These are phyloP conservation scores for Thera britannica DNA, from an alignment of 2,888 invertebrate genomes.

Conservation along the genomic window DNA sequence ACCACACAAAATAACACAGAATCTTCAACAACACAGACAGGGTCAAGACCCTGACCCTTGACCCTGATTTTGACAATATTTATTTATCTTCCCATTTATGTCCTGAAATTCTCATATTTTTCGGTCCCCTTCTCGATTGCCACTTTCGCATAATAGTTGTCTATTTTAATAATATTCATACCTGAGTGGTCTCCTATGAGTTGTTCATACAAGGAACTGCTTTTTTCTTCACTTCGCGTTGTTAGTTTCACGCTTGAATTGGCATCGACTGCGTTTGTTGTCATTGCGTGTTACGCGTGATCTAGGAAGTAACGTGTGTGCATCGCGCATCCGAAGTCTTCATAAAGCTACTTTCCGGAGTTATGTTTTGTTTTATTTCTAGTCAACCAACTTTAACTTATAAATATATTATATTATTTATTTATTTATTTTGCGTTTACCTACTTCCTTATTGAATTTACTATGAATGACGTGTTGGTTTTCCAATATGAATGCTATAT, in stretches of 20 bases:
- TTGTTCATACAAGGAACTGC: not conserved
- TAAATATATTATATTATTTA: not conserved
- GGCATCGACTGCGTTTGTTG: constrained; percentile 15
- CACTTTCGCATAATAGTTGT: too few species aligned
- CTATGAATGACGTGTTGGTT: too few species aligned
- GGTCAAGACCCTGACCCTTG: too few species aligned
- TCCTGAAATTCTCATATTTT: too few species aligned
- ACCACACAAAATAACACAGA: too few species aligned
- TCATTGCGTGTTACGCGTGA: constrained; percentile 23
- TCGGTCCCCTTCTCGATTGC: too few species aligned
- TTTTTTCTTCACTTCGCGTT: not conserved
- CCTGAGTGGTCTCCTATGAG: not conserved
- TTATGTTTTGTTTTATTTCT: constrained; percentile 1
- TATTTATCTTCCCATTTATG: too few species aligned
- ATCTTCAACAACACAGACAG: too few species aligned
- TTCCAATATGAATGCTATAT: too few species aligned
- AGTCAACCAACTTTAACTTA: not conserved
- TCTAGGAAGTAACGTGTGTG: constrained; percentile 25
- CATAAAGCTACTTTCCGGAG: constrained; percentile 14
- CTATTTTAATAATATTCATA: too few species aligned
- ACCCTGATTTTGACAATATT: too few species aligned
- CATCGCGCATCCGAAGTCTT: constrained; percentile 16
- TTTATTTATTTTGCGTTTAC: not conserved
- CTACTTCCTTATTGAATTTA: too few species aligned
- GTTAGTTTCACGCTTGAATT: constrained; percentile 8